Conservation (phyloP, 2,113 vertebrate genomes). For the Mesitornis unicolor region DNA sequence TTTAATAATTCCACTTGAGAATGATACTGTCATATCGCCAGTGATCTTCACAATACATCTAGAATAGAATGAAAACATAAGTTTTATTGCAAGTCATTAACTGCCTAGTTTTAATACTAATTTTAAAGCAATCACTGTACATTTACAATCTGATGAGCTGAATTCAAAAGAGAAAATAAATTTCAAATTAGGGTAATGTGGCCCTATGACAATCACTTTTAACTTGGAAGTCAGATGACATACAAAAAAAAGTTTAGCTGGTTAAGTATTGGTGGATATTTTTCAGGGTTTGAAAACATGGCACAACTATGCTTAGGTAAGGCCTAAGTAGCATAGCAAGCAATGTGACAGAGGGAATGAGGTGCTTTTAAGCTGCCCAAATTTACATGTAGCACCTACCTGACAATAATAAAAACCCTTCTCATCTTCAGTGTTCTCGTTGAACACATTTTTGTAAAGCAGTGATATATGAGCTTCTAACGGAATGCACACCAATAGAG, state of each 20-base stretch:
- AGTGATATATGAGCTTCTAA: background rate
- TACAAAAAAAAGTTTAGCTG: background rate
- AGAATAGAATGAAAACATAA: constrained; percentile 7
- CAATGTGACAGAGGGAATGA: background rate
- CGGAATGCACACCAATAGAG: background rate
- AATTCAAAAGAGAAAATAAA: background rate
- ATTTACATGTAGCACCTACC: background rate
- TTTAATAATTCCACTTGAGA: constrained; percentile 96
- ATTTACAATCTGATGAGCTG: background rate
- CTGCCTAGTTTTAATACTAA: background rate
- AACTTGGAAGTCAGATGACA: background rate
- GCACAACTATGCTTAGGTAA: background rate
- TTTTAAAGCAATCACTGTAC: background rate
- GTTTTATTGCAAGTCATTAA: background rate
- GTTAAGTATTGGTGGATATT: background rate
- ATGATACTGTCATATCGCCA: constrained; percentile 95
- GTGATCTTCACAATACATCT: constrained; percentile 98
- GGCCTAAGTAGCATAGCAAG: background rate
- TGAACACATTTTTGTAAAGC: background rate
- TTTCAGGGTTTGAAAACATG: constrained; percentile 2
- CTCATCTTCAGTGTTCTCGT: background rate
- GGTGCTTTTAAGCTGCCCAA: background rate
- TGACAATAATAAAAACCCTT: background rate
- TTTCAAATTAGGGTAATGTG: background rate
- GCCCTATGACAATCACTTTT: background rate